These are phyloP conservation scores for Epizoanthus fatuus DNA, from an alignment of 92 coral and sea anemone genomes.

Conservation along the genomic window DNA sequence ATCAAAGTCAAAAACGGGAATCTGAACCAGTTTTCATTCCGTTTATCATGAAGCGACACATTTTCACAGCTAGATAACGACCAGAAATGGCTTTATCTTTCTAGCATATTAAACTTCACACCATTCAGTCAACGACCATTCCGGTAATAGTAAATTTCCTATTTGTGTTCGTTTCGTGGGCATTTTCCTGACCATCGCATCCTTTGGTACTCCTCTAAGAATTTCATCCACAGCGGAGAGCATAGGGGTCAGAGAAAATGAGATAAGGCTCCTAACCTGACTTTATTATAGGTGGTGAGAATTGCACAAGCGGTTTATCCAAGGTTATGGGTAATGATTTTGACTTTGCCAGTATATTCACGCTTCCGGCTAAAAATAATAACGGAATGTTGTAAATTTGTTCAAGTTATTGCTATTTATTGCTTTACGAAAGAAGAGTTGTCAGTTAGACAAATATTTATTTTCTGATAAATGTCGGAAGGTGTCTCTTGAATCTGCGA, in stretches of 20 bases:
- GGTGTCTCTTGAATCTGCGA: not conserved
- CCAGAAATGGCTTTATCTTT: constrained; percentile 31
- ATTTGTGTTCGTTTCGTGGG: not conserved
- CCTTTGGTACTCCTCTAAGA: not conserved
- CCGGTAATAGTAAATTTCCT: not conserved
- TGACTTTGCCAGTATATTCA: not conserved
- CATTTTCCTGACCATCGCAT: not conserved
- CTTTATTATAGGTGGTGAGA: not conserved
- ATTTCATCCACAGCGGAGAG: not conserved
- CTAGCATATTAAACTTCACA: not conserved
- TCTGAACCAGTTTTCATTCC: constrained; percentile 46
- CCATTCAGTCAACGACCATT: constrained; percentile 11
- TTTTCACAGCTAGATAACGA: constrained; percentile 43
- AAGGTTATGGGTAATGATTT: not conserved
- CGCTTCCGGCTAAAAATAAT: constrained; percentile 1
- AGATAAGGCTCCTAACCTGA: constrained; percentile 18
- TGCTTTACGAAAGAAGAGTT: not conserved
- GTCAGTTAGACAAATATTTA: constrained; percentile 12
- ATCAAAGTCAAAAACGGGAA: constrained; percentile 53
- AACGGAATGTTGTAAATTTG: constrained; percentile 16
- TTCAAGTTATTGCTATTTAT: not conserved
- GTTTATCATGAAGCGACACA: constrained; percentile 50
- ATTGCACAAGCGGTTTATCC: constrained; percentile 11
- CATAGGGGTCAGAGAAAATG: constrained; percentile 34
- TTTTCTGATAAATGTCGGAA: constrained; percentile 28